A percentile compares a stretch with the other conserved stretches of the same genome.
Evolutionary conservation across 2,113 vertebrate genomes (phyloP).

Genomic region (Lonchura striata): DNA sequence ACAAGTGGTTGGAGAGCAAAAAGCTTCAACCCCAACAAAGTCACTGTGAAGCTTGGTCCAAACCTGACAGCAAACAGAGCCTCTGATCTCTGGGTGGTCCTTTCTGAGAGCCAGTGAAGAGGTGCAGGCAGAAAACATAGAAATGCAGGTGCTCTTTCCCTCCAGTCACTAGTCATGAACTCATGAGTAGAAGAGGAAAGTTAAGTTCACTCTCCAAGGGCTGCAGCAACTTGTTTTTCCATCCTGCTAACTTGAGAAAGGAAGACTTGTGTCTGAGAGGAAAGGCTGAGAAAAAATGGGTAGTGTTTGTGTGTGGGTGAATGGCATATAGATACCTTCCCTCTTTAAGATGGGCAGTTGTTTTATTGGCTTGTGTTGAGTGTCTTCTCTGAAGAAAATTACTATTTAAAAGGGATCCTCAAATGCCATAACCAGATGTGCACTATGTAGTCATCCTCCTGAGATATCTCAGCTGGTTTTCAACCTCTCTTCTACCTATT

Average conservation of each 20-base stretch:
- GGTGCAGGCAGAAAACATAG: background rate
- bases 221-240: background rate
- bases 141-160: background rate
- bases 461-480: background rate
- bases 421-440: background rate
- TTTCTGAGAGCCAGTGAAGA: background rate
- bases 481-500: background rate
- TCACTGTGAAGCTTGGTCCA: background rate
- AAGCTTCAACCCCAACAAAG: background rate
- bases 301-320: background rate
- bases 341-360: background rate
- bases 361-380: background rate
- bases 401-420: background rate
- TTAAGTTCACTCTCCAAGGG: background rate
- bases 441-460: background rate
- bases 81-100: background rate
- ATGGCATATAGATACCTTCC: background rate
- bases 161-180: background rate
- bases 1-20: background rate
- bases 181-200: background rate
- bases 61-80: background rate
- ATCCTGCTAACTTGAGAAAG: background rate
- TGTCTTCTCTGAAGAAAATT: rapidly evolving
- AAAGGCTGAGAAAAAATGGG: background rate
- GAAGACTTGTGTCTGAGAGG: background rate